phyloP scores from a whole-genome alignment of 2,113 vertebrate species.

The Panthera uncia region DNA sequence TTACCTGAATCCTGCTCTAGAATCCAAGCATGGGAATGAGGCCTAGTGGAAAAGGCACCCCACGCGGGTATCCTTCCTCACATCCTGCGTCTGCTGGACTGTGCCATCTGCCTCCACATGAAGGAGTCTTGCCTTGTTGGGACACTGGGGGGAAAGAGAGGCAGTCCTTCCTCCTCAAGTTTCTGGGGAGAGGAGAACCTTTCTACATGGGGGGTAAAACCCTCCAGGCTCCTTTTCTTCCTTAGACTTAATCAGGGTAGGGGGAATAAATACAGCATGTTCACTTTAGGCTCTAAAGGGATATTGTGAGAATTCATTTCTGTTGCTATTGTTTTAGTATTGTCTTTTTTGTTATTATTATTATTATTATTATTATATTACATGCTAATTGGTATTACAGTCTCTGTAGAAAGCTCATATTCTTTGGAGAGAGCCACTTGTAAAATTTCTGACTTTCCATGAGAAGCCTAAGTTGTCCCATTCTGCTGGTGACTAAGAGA shows the following conservation, averaged over 20 bases:
- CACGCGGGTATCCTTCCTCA: accelerated
- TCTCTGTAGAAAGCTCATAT: neutral
- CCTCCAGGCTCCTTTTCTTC: neutral
- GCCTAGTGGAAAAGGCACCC: too few species aligned
- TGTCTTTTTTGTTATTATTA: neutral
- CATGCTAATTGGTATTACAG: neutral
- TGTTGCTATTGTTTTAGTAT: neutral
- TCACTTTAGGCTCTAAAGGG: neutral
- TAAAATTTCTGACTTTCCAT: neutral
- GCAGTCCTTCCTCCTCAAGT: neutral
- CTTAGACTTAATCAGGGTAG: neutral
- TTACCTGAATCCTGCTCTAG: neutral
- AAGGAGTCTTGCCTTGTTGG: neutral
- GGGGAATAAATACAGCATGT: neutral
- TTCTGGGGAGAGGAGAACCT: accelerated
- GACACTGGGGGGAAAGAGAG: accelerated
- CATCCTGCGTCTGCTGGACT: too few species aligned
- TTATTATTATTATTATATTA: neutral
- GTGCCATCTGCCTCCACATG: accelerated
- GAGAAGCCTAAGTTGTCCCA: neutral
- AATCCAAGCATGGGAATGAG: neutral
- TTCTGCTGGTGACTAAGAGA: neutral
- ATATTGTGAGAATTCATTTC: neutral
- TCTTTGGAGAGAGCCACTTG: neutral
- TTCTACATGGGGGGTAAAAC: neutral